Base-by-base conservation (phyloP, 2,797 vertebrate genomes). In the Vespertilio murinus region DNA sequence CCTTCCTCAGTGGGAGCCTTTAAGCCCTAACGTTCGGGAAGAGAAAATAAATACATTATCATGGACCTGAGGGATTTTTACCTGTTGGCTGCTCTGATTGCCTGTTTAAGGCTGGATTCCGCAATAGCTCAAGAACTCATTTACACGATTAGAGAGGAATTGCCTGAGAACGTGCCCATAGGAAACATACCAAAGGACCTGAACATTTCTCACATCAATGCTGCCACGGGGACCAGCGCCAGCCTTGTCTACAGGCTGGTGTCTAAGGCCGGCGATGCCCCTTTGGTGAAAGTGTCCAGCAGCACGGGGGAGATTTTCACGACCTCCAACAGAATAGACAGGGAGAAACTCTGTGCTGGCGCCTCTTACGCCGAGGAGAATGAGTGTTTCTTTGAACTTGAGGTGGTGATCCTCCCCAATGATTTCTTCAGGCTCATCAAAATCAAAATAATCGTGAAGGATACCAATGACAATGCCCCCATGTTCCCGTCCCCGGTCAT, bases 51-150 rank as follows among this genome's bases (percentile, higher is more conserved):
- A 98, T 98, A 97, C 97, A 98, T 98, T 98, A 98, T 98, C 98
- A 99, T 99, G 99, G 99, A 99, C 99, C 99, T 99, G 98, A 99
- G 99, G 98, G 99, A 99, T 99, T 99, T 99, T 99, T 99, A 99
- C 99, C 98, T 99, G 99, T 99, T 99, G 99, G 99, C 99, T 20
- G 98, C 99, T 97, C 98, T 99, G 97, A 98, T 99, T 96, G 99
- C 99, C 98, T 99, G 99, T 98, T 98, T 99, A 98, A 99, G 99
- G 98, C 98, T 99, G 96, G 99, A 99, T 98, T 99, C 99, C 64
- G 99, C 99, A 96, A 98, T 99, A 98, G 99, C 99, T 97, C 99
- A 99, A 98, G 99, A 99, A 98, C 98, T 99, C 94, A 99, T 99
- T 98, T 99, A 99, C 98, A 99, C 99, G 94, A 99, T 99, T 98